Evolutionary conservation across 2,888 invertebrate genomes (phyloP), one percentile per base, ranked within the genome.

Genomic region (Sarcophaga caerulescens): DNA sequence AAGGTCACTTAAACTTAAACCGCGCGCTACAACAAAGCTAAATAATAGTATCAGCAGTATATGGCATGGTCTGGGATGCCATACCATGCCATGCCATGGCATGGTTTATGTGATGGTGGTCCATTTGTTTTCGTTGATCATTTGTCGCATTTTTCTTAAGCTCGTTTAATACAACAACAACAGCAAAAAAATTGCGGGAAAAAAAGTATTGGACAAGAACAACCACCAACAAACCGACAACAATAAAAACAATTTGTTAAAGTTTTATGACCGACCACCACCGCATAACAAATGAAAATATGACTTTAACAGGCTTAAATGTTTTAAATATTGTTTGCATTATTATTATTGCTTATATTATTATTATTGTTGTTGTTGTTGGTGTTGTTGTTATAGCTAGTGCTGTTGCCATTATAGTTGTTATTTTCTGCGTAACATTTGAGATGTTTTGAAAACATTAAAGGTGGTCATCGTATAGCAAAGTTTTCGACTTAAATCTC

Each of bases 111-210:
- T 70, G 84, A 84, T 84, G 86, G 84, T 86, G 86, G 86, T 86
- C 86, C 86, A 86, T 86, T 86, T 84, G 86, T 86, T 84, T 80
- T 78, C 81, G 78, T 60, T 84, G 86, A 86, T 84, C 86, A 84
- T 86, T 86, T 86, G 86, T 86, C 86, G 86, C 84, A 86, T 79
- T 83, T 75, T 75, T 60, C 21, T 77, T 83, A 66, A 79, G 78
- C 75, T 81, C 78, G 74, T 86, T 86, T 86, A 86, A 84, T 84
- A 81, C 81, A 86, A 86, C 75, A 84, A 35, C 63, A 75, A 4
- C 62, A 62, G 47, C 47, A 25, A 59, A 45, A 23, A 35, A 71
- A 25, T 6, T 14, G 47, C 19, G 3, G n/a, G 5, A 14, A 84
- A 84, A 84, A 84, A 86, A 86, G 84, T n/a, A 19, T 60, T 60